Base-by-base conservation (phyloP, 1,140 invertebrate species). In the Ylistrum balloti region DNA sequence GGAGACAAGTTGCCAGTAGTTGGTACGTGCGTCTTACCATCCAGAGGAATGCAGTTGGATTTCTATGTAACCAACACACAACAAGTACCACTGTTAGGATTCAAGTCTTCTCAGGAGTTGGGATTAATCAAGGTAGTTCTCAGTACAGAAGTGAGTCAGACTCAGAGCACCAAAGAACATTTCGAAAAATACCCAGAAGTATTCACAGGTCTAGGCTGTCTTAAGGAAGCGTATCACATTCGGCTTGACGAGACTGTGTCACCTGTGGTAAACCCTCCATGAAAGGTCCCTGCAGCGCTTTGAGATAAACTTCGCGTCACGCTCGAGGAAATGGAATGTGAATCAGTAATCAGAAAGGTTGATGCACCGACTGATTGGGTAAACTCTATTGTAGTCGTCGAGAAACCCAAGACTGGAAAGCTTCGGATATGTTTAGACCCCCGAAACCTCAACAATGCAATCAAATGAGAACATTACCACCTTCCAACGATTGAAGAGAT, bases 341-440 rank as follows among this genome's bases (percentile, higher is more conserved):
- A 88, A 13, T 86, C 33, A 28, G 89, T 94, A 9, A 91, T 94
- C 9, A 15, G 22, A 0, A 89, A 91, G 33, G 90, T 93, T 7
- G 33, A 88, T 9, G 86, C 90, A 86, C 92, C 93, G 9, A 91
- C 92, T 48, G 93, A 93, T 15, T 91, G 91, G 93, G 91, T 93
- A 3, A 92, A 91, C 41, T 87, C 89, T 15, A 85, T 92, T 13
- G 89, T 92, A 0, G 38, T 93, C 0, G 88, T 90, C 0, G 45
- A 91, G 85, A 93, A 93, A 41, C 92, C 87, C 22, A 89, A 91
- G 87, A 88, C 91, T 56, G 95, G 95, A 41, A 90, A 95, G 74
- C 86, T 97, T n/a, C 92, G 97, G 86, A 93, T 97, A 35, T 97
- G 96, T 93, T 88, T 97, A n/a, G 97, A 97, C 94, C 97, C 97